Evolutionary conservation across 2,113 vertebrate species (phyloP).

Genomic region (Xiphophorus hellerii): DNA sequence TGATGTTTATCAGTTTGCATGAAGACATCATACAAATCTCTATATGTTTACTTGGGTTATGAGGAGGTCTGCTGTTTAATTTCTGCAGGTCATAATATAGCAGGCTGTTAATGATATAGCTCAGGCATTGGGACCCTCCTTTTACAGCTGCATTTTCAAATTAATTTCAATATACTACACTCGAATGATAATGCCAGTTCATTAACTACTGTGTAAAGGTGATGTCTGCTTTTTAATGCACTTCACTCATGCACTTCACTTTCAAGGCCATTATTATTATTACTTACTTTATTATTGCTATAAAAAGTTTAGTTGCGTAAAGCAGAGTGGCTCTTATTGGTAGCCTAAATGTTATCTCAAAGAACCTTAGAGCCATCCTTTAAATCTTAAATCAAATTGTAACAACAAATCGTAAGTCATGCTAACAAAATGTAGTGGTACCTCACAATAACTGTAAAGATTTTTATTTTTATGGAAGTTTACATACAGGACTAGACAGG

Average conservation of each 20-base stretch:
- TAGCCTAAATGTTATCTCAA: not conserved
- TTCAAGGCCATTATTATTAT: too few relatives aligned
- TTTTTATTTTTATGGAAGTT: not conserved
- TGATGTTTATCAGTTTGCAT: not conserved
- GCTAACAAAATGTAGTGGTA: not conserved
- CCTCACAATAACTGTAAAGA: not conserved
- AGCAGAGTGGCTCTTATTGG: too few relatives aligned
- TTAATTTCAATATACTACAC: not conserved
- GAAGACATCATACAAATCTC: constrained; percentile 9
- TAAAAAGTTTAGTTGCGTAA: too few relatives aligned
- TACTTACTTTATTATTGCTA: too few relatives aligned
- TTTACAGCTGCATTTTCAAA: not conserved
- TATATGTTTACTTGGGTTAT: constrained; percentile 20
- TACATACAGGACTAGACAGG: not conserved
- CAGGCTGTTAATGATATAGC: not conserved
- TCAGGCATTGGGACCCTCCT: constrained; percentile 33
- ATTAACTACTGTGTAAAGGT: not conserved
- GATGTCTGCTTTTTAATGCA: not conserved
- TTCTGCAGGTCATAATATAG: constrained; percentile 25
- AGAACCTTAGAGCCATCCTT: not conserved
- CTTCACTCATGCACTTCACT: too few relatives aligned
- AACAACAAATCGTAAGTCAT: not conserved
- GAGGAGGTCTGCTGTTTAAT: constrained; percentile 61
- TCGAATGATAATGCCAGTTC: not conserved
- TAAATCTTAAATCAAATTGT: not conserved